A percentile compares a stretch with the other conserved stretches of the same genome.
phyloP scores from a whole-genome alignment of 2,797 vertebrate genomes.

The Acrossocheilus fasciatus region DNA sequence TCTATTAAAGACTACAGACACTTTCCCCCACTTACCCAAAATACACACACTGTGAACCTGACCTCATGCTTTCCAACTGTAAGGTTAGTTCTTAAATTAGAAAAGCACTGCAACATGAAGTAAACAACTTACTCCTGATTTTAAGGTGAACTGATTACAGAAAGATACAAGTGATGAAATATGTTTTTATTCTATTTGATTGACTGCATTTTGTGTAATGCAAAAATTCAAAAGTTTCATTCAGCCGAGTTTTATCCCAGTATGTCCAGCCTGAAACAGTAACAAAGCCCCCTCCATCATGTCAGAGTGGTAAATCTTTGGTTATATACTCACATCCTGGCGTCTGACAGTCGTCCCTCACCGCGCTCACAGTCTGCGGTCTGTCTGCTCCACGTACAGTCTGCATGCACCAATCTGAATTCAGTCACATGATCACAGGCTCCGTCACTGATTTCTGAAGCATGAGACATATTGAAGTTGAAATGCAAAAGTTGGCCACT shows the following conservation, averaged over 20 bases:
- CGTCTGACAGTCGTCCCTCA: conserved; percentile 70
- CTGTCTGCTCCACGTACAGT: conserved; percentile 73
- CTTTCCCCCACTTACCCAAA: neutral
- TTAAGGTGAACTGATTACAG: neutral
- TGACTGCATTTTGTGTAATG: neutral
- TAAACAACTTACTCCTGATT: neutral
- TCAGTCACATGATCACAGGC: conserved; percentile 59
- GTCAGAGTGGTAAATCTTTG: neutral
- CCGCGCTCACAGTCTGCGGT: conserved; percentile 50
- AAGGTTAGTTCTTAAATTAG: conserved; percentile 52
- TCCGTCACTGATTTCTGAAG: conserved; percentile 24
- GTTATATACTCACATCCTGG: conserved; percentile 78
- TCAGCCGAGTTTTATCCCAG: neutral
- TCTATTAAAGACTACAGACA: neutral
- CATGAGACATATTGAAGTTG: conserved; percentile 33
- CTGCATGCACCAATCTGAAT: conserved; percentile 74
- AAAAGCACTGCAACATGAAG: conserved; percentile 36
- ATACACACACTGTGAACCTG: conserved; percentile 24
- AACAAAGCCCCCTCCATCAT: neutral
- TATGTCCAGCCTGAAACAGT: neutral
- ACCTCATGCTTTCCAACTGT: conserved; percentile 32
- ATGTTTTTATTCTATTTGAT: neutral
- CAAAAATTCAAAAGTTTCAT: neutral
- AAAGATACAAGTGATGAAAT: neutral
- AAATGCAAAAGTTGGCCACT: neutral